Evolutionary conservation across 2,113 vertebrate genomes (phyloP).

Genomic region (Balaeniceps rex): DNA sequence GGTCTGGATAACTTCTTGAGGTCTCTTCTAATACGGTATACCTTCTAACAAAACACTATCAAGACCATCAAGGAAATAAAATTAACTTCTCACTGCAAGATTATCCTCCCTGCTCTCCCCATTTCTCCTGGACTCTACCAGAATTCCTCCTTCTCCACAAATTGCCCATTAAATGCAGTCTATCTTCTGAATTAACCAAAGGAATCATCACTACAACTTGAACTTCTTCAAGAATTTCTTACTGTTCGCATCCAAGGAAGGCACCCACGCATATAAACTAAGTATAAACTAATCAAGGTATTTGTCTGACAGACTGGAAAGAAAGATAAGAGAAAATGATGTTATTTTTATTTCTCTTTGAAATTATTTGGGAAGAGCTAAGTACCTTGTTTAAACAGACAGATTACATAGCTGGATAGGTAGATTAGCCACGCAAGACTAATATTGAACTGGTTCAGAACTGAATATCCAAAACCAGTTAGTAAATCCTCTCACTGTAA

Average conservation of each 20-base stretch:
- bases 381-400: background rate
- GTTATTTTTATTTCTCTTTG: slow-evolving; percentile 5
- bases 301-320: slow-evolving; percentile 19
- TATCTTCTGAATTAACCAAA: background rate
- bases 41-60: background rate
- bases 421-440: background rate
- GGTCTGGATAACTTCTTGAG: background rate
- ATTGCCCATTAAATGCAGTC: background rate
- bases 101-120: background rate
- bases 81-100: background rate
- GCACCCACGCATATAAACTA: background rate
- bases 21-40: background rate
- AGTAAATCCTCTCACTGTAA: background rate
- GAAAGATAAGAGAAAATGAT: background rate
- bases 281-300: slow-evolving; percentile 41
- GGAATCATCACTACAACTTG: background rate
- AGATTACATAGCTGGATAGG: background rate
- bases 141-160: background rate
- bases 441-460: background rate
- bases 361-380: background rate
- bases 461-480: background rate
- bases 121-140: background rate
- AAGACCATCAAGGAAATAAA: background rate
- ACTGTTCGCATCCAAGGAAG: background rate
- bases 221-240: background rate